Percentiles rank a stretch among this genome's conserved stretches.
Conservation (phyloP, 2,888 invertebrate genomes). For the Melieria picta region DNA sequence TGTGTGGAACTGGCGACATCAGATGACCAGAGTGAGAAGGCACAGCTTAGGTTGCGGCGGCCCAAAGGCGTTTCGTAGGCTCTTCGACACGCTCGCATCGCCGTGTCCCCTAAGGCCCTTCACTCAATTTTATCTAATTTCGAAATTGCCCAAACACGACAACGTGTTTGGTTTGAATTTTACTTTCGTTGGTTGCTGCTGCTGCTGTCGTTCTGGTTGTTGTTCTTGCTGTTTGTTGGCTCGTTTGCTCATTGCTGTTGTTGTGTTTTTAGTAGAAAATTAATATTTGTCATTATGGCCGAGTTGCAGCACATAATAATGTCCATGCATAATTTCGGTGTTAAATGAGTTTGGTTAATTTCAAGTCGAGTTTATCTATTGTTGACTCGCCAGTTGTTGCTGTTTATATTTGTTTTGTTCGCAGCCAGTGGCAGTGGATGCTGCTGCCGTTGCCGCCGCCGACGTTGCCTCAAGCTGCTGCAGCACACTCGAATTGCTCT, state of each 20-base stretch:
- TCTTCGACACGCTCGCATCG: no score
- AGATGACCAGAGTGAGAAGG: no score
- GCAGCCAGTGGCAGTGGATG: neutral
- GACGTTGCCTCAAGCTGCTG: neutral
- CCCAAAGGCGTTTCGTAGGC: no score
- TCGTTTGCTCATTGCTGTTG: neutral
- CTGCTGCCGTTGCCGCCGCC: neutral
- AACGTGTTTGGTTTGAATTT: neutral
- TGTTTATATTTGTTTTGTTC: slow-evolving; percentile 2
- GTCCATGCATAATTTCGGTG: slow-evolving; percentile 58
- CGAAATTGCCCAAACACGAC: neutral
- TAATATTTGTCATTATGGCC: slow-evolving; percentile 45
- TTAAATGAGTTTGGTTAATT: slow-evolving; percentile 55
- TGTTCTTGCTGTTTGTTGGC: neutral
- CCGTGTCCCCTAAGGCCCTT: no score
- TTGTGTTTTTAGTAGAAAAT: slow-evolving; percentile 44
- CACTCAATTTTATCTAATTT: no score
- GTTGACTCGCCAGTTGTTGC: slow-evolving; percentile 18
- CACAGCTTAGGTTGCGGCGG: no score
- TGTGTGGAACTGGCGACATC: no score
- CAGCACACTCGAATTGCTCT: neutral
- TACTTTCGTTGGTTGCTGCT: neutral
- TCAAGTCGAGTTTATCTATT: slow-evolving; percentile 43
- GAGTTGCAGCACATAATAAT: slow-evolving; percentile 45
- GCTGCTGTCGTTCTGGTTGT: neutral